These are phyloP conservation scores for Apomyelois bistriatella DNA, from an alignment of 2,888 invertebrate species.

Conservation along the genomic window DNA sequence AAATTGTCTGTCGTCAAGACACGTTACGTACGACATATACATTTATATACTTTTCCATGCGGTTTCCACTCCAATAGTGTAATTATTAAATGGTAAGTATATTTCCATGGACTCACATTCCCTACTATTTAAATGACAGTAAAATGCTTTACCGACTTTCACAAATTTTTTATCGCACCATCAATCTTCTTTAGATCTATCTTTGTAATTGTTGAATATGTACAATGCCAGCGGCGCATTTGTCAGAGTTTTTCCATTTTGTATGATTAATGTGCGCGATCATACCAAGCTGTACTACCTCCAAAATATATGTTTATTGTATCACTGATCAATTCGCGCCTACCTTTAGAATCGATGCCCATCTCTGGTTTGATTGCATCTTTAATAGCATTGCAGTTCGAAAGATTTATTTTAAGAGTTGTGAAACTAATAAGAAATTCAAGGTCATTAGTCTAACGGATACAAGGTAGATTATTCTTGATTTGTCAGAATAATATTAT, in stretches of 20 bases:
- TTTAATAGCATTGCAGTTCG: slow-evolving; percentile 34
- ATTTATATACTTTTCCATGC: too few relatives aligned
- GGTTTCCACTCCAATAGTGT: too few relatives aligned
- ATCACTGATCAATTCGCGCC: slow-evolving; percentile 18
- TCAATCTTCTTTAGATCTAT: slow-evolving; percentile 18
- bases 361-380: slow-evolving; percentile 33
- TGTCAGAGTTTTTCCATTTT: slow-evolving; percentile 18
- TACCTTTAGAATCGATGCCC: slow-evolving; percentile 17
- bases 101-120: too few relatives aligned
- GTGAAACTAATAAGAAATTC: slow-evolving; percentile 50
- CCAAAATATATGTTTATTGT: slow-evolving; percentile 19
- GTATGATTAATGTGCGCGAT: slow-evolving; percentile 22
- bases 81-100: too few relatives aligned
- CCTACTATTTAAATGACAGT: too few relatives aligned
- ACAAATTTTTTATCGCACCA: background rate
- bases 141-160: background rate
- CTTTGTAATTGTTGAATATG: slow-evolving; percentile 19
- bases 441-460: slow-evolving; percentile 59
- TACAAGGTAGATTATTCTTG: slow-evolving; percentile 20
- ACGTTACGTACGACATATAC: too few relatives aligned
- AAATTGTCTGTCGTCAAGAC: too few relatives aligned
- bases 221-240: slow-evolving; percentile 13
- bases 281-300: slow-evolving; percentile 19
- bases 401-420: slow-evolving; percentile 56
- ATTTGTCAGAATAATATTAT: slow-evolving; percentile 30